Percentiles rank a stretch among this genome's conserved stretches.
Evolutionary conservation across 2,888 invertebrate genomes (phyloP).

Genomic region (Tetragonisca angustula): DNA sequence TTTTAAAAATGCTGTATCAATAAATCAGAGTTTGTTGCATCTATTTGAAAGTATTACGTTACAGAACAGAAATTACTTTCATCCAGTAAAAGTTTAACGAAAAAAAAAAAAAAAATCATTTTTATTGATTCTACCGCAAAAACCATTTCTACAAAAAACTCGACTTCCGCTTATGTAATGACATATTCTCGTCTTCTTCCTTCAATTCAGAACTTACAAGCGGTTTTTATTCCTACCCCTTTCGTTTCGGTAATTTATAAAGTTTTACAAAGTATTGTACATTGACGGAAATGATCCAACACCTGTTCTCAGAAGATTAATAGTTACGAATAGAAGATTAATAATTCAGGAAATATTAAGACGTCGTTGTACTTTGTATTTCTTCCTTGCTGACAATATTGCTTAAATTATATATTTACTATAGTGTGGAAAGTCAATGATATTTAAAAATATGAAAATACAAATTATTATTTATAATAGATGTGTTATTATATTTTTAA

Average conservation of each 20-base stretch:
- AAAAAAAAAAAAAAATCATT: not conserved
- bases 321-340: not conserved
- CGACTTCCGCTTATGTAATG: not conserved
- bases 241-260: not conserved
- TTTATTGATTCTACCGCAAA: not conserved
- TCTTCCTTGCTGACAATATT: not conserved
- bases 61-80: too few relatives aligned
- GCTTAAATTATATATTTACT: not conserved
- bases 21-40: not conserved
- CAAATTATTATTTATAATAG: not conserved
- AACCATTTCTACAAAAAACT: not conserved
- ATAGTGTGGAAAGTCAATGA: not conserved
- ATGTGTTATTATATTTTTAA: not conserved
- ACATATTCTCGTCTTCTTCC: not conserved
- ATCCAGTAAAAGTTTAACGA: not conserved
- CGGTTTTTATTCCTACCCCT: not conserved
- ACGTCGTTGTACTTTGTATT: not conserved
- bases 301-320: constrained; percentile 1
- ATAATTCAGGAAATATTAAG: constrained; percentile 2
- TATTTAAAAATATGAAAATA: not conserved
- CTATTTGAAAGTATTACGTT: not conserved
- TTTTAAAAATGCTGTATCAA: not conserved
- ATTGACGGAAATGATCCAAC: constrained; percentile 12
- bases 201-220: not conserved
- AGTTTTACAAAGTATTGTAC: too few relatives aligned